Base-by-base conservation (phyloP, 1,140 invertebrate genomes). In the Heliconius himera region DNA sequence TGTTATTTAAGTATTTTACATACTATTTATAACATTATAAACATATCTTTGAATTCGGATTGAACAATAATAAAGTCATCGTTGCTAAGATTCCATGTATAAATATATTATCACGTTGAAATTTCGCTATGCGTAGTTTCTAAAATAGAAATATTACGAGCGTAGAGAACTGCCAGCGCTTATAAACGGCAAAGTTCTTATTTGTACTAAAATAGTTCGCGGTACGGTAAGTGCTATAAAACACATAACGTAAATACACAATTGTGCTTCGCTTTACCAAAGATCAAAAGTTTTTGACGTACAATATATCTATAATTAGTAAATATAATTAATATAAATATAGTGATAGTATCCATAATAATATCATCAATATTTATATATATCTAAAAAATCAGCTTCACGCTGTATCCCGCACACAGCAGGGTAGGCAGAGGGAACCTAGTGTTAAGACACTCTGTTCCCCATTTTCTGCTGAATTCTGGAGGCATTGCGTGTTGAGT, bases 121-220 rank as follows among this genome's bases (percentile, higher is more conserved):
- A 66, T 29, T 60, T 75, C 38, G 54, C 54, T 16, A n/a, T 41
- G n/a, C 8, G 13, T 6, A 38, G 51, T 60, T 75, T 75, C 60
- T 49, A 76, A 76, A 46, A 76, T 70, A 76, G 36, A 76, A 70
- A 70, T 66, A 66, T 76, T 76, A 70, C 66, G 60, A 70, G 74
- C 60, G 66, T 49, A 76, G 46, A 41, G 49, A 33, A 26, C 56
- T 76, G 74, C 74, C 60, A 76, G 60, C 74, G 22, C 38, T 22
- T 76, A 29, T 70, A 76, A n/a, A n/a, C 74, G 74, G 36, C 22
- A 26, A 76, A 38, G 74, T 76, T 60, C 60, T 76, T 76, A 76
- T 76, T 76, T 76, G 74, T n/a, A 76, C 74, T 22, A 70, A 76
- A 76, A 76, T 76, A 76, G 74, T 76, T 36, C 74, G 66, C 22